Evolutionary conservation across 2,888 invertebrate species (phyloP).

Genomic region (Rugalucina vietnamica): DNA sequence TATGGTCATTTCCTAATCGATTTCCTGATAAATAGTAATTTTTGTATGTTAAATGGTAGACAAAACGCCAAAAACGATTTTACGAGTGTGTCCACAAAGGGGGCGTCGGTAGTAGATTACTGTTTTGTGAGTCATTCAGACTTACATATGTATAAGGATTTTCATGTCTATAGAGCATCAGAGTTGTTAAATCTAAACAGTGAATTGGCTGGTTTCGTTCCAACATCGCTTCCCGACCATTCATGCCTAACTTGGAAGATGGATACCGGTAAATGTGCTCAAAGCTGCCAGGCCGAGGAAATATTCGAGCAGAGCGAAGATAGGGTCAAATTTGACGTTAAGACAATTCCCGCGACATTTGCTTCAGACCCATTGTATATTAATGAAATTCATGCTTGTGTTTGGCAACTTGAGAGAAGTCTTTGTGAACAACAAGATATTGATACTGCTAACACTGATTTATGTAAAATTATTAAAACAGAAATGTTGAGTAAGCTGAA

Average conservation of each 20-base stretch:
- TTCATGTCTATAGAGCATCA: neutral
- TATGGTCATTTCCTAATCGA: constrained; percentile 4
- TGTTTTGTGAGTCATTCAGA: constrained; percentile 5
- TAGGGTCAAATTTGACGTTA: neutral
- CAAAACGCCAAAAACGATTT: constrained; percentile 11
- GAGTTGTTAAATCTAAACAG: neutral
- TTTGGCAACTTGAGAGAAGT: neutral
- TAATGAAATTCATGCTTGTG: neutral
- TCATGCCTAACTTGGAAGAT: neutral
- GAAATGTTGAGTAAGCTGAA: neutral
- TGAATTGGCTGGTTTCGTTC: neutral
- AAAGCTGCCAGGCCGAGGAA: no score
- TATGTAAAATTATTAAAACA: neutral
- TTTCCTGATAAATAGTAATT: constrained; percentile 14
- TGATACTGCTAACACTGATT: neutral
- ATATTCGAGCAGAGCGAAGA: no score
- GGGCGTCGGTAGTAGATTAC: constrained; percentile 16
- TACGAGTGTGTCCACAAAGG: constrained; percentile 18
- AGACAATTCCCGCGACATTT: neutral
- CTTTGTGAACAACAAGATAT: neutral
- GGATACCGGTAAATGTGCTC: neutral
- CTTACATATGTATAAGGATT: neutral
- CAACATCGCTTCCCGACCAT: constrained; percentile 2
- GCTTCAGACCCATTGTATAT: neutral
- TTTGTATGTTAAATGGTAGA: constrained; percentile 29